Base-by-base conservation (phyloP, 2,888 invertebrate species). In the Hermaeophaga mercurialis region DNA sequence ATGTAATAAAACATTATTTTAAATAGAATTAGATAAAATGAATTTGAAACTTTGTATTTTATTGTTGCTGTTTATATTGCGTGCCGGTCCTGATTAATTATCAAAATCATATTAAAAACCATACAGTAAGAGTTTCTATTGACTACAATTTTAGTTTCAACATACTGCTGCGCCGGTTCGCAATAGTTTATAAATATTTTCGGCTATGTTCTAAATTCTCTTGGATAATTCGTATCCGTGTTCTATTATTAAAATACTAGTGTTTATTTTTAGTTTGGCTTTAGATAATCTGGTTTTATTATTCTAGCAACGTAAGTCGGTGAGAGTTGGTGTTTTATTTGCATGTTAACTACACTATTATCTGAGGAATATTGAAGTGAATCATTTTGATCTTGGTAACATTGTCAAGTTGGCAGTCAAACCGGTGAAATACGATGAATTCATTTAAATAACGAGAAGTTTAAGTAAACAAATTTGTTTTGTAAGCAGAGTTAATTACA, bases 171-270 rank as follows among this genome's bases (percentile, higher is more conserved):
- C 5, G 39, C 24, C n/a, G 18, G 28, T 33, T 48, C 48, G 39
- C 48, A 48, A 26, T 47, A 11, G 26, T 48, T 36, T 39, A 26
- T 39, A 48, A 38, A 26, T 48, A 48, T 48, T 48, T 48, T 39
- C 17, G 34, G 34, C 22, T 24, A 26, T 36, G 38, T 48, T 48
- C 48, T 48, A 48, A 48, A 48, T 26, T 48, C 18, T 26, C 33
- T 26, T 17, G 18, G 26, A 48, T 38, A 48, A 38, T 48, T 48
- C 28, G 18, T 48, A 39, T 48, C 48, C 52, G 52, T 52, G 52
- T 52, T 52, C 52, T 34, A 43, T 43, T 43, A 43, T 50, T 50
- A 33, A 50, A 48, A 36, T 38, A 36, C 38, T 15, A 9, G 26
- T 24, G 14, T 18, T 12, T 52, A 52, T 52, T 52, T 52, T 52